Conservation (phyloP, 2,113 vertebrate genomes). For the Oryzias curvinotus region DNA sequence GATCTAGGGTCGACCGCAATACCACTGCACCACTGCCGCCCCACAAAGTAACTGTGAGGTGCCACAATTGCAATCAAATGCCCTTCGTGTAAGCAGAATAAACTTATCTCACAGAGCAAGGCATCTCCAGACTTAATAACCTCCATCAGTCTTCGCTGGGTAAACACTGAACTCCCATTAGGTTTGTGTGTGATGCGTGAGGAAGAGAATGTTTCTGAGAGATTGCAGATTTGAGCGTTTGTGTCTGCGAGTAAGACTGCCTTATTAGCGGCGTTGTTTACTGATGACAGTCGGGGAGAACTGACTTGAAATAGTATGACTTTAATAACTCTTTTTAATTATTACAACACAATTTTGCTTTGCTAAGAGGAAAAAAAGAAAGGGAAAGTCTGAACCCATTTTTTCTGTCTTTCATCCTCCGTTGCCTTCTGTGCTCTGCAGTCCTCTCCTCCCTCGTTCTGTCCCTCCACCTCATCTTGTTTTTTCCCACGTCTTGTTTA, state of each 20-base stretch:
- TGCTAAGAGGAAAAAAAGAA: background rate
- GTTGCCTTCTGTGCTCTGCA: conserved; percentile 1
- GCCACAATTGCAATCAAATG: conserved; percentile 20
- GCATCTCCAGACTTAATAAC: conserved; percentile 39
- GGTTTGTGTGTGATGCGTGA: conserved; percentile 28
- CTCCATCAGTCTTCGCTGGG: conserved; percentile 44
- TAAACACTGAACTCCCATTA: conserved; percentile 45
- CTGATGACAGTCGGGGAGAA: conserved; percentile 26
- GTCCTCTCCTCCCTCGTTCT: conserved; percentile 1
- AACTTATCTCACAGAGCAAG: conserved; percentile 34
- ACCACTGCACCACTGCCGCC: too few relatives aligned
- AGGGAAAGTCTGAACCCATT: background rate
- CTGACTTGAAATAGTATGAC: conserved; percentile 33
- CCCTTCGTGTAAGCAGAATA: conserved; percentile 20
- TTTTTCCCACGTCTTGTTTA: conserved; percentile 16
- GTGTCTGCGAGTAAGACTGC: conserved; percentile 15
- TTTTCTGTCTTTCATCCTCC: conserved; percentile 7
- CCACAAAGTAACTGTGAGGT: too few relatives aligned
- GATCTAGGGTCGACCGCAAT: too few relatives aligned
- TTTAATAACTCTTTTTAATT: conserved; percentile 51
- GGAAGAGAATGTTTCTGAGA: conserved; percentile 12
- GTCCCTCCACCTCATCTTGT: background rate
- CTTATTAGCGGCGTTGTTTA: conserved; percentile 63
- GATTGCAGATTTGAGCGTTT: conserved; percentile 7
- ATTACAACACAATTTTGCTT: conserved; percentile 21